Base-by-base conservation (phyloP, 2,113 vertebrate species). In the Heterotilapia buettikoferi region DNA sequence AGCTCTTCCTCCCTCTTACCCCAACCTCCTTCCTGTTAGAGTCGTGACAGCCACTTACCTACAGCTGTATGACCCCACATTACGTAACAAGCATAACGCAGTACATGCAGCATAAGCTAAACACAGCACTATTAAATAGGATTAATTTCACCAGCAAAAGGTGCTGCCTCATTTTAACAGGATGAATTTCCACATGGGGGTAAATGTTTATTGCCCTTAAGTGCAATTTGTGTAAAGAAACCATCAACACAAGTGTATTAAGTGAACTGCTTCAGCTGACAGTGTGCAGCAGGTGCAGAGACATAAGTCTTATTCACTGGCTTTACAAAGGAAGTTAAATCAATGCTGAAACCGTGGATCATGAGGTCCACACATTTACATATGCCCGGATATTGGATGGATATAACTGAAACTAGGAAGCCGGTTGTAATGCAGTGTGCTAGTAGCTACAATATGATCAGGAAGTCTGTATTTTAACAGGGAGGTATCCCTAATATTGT, bases 31-130 rank as follows among this genome's bases (percentile, higher is more conserved):
- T 83, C 83, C 40, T 53, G 53, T 66, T 26, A 21, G 84, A 92
- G 86, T 95, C 90, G 94, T 93, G 93, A 95, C 94, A 90, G 88
- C 66, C 78, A 43, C 80, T 89, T 31, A 71, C 91, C 90, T 88
- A 90, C 88, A 89, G 89, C 88, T 85, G 87, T 85, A 91, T 93
- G 92, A 91, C 88, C 85, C 82, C 84, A 71, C 11, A 80, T 95
- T 95, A 94, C 68, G 59, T 78, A 95, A 94, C 63, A 59, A 6
- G 7, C 68, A 80, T 80, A 52, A 68, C 13, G 16, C 76, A 86
- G 82, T 68, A 86, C 68, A 88, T 4, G 11, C 31, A 86, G 76
- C 80, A 89, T 38, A 79, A 53, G 33, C 81, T 83, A 61, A 86
- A 31, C 11, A 47, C 56, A 83, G 78, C 56, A 47, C 21, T 59